Conservation (phyloP, 1,140 invertebrate species). For the Andrena cerasifolii region DNA sequence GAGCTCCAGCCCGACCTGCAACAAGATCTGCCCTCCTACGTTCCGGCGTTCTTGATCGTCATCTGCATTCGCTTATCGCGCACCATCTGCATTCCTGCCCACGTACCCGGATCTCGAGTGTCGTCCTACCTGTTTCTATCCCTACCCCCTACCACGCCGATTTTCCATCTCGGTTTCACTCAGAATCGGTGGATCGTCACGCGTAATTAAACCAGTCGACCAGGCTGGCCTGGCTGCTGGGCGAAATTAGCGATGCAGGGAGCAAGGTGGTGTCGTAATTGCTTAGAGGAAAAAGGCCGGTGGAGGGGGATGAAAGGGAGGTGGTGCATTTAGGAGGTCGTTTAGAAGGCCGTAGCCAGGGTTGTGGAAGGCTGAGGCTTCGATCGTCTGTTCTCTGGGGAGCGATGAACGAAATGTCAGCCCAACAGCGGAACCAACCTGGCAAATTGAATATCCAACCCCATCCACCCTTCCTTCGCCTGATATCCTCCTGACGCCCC, state of each 20-base stretch:
- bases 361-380: constrained; percentile 50
- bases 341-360: constrained; percentile 57
- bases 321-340: constrained; percentile 31
- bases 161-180: constrained; percentile 18
- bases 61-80: constrained; percentile 61
- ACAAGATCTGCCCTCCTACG: constrained; percentile 49
- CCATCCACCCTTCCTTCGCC: constrained; percentile 18
- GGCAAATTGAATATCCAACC: constrained; percentile 73
- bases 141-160: background rate
- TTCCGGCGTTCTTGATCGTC: constrained; percentile 53
- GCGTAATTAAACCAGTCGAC: constrained; percentile 42
- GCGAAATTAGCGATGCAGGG: constrained; percentile 23
- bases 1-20: constrained; percentile 20
- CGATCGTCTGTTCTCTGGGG: constrained; percentile 66
- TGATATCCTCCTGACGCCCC: constrained; percentile 3
- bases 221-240: background rate
- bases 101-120: constrained; percentile 69
- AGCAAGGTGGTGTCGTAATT: constrained; percentile 2
- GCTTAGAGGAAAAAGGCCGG: constrained; percentile 10
- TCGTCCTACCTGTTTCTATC: constrained; percentile 68
- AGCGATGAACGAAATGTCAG: constrained; percentile 76
- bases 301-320: too few relatives aligned
- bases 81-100: constrained; percentile 71
- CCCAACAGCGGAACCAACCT: constrained; percentile 68
- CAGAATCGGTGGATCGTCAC: background rate